Conservation (phyloP, 1,140 invertebrate genomes). For the Chymomyza costata region DNA sequence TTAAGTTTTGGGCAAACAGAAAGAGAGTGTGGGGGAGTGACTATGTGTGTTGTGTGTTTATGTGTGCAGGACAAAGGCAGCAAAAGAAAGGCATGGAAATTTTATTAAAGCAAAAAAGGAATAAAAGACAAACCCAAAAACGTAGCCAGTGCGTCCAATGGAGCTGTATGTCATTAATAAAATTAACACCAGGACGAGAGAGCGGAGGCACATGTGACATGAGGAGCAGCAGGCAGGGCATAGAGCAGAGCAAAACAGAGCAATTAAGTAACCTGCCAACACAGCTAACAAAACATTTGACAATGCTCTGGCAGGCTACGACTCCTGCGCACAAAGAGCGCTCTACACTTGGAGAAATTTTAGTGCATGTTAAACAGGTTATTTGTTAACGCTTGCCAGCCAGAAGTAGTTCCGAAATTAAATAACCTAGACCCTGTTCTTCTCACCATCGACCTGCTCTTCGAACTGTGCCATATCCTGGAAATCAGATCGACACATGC, state of each 20-base stretch:
- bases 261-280: constrained; percentile 74
- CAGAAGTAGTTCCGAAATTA: no score
- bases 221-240: neutral
- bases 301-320: constrained; percentile 20
- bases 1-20: constrained; percentile 69
- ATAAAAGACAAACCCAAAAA: neutral
- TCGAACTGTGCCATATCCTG: no score
- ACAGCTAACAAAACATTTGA: constrained; percentile 52
- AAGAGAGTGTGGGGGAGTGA: no score
- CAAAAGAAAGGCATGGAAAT: constrained; percentile 53
- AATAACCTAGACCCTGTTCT: no score
- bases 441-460: no score
- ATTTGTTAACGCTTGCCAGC: no score
- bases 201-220: constrained; percentile 28
- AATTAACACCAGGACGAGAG: constrained; percentile 60
- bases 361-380: no score
- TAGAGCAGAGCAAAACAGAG: constrained; percentile 36
- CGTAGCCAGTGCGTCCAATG: constrained; percentile 26
- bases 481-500: no score
- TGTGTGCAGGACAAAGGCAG: neutral
- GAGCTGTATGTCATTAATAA: constrained; percentile 73
- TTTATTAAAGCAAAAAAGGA: constrained; percentile 46
- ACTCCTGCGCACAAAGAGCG: no score
- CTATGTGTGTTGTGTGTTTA: no score
- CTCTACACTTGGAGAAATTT: no score